Percentiles rank a stretch among this genome's conserved stretches.
phyloP scores from a whole-genome alignment of 23 tunicate genomes.

The Oikopleura dioica region DNA sequence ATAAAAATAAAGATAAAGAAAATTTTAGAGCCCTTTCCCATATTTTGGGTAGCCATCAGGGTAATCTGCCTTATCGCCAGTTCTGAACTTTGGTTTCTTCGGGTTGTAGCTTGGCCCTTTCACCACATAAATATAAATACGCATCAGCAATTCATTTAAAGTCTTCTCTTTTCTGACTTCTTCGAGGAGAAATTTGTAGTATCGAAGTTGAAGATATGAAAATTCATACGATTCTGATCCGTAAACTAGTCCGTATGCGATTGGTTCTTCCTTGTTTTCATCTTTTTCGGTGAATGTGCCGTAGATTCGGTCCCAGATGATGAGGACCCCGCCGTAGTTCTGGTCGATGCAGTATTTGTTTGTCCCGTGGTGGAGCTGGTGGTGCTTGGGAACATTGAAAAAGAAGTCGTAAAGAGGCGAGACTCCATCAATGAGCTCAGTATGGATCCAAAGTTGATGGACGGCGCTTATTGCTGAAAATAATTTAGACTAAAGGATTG shows the following conservation, averaged over 20 bases:
- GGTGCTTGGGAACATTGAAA: constrained; percentile 12
- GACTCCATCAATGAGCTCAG: background rate
- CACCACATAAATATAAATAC: no score
- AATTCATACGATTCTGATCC: background rate
- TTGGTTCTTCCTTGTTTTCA: background rate
- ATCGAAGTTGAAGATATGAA: background rate
- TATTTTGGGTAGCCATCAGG: no score
- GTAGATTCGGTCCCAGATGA: constrained; percentile 89
- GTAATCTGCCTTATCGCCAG: background rate
- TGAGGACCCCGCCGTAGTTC: constrained; percentile 76
- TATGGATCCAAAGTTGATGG: constrained; percentile 10
- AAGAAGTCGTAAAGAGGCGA: background rate
- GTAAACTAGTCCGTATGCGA: background rate
- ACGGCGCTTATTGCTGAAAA: background rate
- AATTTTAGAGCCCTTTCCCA: no score
- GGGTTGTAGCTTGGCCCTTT: constrained; percentile 1
- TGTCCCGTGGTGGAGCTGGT: constrained; percentile 7
- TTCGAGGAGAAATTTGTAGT: background rate
- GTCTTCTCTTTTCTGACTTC: no score
- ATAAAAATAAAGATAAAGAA: no score
- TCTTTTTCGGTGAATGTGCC: constrained; percentile 15
- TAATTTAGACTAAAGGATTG: background rate
- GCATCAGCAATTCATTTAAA: no score
- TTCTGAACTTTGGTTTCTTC: background rate
- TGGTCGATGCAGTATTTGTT: constrained; percentile 39